These are phyloP conservation scores for Cephus spinipes DNA, from an alignment of 2,888 invertebrate species.

Conservation along the genomic window DNA sequence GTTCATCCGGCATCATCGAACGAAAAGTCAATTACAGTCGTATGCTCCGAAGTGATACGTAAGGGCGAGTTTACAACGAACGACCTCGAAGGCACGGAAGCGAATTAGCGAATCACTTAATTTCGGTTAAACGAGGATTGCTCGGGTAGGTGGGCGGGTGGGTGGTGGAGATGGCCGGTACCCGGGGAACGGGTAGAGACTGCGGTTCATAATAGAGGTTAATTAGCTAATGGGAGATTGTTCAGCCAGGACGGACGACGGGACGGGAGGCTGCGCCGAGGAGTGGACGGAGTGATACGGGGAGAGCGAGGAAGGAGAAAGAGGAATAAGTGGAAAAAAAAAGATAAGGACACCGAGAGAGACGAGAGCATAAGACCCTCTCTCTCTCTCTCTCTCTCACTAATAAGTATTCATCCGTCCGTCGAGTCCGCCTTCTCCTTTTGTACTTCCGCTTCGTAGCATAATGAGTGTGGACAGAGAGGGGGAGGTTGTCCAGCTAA, in stretches of 20 bases:
- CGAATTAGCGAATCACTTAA: constrained; percentile 15
- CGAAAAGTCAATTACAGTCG: no score
- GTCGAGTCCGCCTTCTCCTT: neutral
- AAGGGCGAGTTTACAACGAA: neutral
- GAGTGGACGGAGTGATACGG: neutral
- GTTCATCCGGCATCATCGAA: no score
- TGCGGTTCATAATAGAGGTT: constrained; percentile 34
- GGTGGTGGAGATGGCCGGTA: neutral
- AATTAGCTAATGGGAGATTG: constrained; percentile 43
- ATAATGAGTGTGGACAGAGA: neutral
- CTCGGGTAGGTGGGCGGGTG: neutral
- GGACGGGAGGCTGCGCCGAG: neutral
- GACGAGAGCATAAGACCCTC: neutral
- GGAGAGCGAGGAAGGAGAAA: neutral
- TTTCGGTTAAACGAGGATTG: constrained; percentile 1
- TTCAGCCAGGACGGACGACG: constrained; percentile 24
- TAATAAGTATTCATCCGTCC: neutral
- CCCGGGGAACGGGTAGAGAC: constrained; percentile 3
- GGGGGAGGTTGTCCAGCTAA: neutral
- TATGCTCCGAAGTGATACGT: neutral
- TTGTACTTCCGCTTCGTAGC: constrained; percentile 12
- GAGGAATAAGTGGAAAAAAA: neutral
- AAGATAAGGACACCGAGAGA: neutral
- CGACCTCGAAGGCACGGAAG: neutral
- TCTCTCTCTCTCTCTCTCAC: constrained; percentile 8